Evolutionary conservation across 2,113 vertebrate species (phyloP).

Genomic region (Regulus satrapa): DNA sequence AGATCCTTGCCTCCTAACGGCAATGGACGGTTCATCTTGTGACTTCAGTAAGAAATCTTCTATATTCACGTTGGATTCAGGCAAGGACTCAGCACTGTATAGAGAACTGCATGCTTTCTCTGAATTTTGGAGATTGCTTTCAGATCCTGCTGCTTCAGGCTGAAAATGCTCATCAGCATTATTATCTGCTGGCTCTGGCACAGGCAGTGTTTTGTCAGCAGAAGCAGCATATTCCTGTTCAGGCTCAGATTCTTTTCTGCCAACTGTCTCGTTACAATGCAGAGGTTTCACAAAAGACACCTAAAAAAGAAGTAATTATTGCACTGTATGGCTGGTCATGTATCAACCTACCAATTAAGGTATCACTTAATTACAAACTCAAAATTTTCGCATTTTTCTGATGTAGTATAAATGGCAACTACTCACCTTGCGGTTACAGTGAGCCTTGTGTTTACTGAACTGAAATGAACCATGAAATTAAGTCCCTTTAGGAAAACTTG

Average conservation of each 20-base stretch:
- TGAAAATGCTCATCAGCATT: not conserved
- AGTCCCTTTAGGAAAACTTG: not conserved
- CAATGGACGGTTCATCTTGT: not conserved
- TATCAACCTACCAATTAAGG: not conserved
- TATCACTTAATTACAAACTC: not conserved
- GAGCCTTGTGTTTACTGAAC: not conserved
- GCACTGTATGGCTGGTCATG: not conserved
- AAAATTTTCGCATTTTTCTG: not conserved
- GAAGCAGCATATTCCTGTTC: not conserved
- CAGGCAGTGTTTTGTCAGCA: not conserved
- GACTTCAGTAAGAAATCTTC: constrained; percentile 66
- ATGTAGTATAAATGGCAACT: not conserved
- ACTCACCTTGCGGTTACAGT: not conserved
- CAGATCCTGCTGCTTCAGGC: not conserved
- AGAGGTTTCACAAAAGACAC: not conserved
- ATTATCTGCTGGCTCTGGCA: not conserved
- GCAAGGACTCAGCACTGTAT: not conserved
- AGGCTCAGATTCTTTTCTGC: not conserved
- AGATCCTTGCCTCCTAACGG: not conserved
- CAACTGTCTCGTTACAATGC: not conserved
- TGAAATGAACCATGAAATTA: not conserved
- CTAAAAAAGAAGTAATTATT: constrained; percentile 19
- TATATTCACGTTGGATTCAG: constrained; percentile 46
- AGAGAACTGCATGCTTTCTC: not conserved
- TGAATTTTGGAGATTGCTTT: not conserved